phyloP scores from a whole-genome alignment of 2,113 vertebrate genomes.

The Toxostoma redivivum region DNA sequence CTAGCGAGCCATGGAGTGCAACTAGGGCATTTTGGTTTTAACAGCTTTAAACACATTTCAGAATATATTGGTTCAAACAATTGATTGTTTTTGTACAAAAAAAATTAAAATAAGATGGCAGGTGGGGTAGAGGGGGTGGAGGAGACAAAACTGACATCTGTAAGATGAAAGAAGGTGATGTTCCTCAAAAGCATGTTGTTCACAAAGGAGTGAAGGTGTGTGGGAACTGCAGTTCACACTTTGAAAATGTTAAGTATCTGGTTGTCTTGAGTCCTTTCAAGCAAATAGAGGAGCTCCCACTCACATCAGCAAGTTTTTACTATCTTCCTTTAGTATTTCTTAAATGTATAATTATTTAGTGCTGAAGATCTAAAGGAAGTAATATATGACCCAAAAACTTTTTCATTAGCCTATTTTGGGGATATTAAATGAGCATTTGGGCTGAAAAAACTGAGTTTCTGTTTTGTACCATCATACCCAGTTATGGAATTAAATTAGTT shows the following conservation, averaged over 20 bases:
- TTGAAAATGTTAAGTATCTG: neutral
- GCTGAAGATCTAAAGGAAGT: neutral
- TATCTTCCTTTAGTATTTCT: neutral
- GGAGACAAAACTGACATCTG: neutral
- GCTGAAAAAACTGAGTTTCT: neutral
- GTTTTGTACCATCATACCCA: neutral
- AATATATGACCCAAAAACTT: neutral
- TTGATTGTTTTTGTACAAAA: neutral
- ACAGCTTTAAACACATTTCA: neutral
- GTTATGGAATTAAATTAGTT: neutral
- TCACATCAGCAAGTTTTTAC: neutral
- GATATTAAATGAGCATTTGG: neutral
- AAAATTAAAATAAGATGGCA: neutral
- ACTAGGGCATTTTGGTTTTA: neutral
- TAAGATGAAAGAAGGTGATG: neutral
- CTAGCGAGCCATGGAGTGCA: neutral
- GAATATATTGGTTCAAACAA: neutral
- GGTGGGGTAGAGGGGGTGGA: accelerated
- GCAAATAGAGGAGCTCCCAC: neutral
- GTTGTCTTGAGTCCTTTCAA: neutral
- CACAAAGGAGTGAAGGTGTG: neutral
- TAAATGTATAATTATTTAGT: neutral
- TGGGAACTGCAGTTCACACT: neutral
- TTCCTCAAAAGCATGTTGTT: neutral
- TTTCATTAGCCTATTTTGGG: neutral